Base-by-base conservation (phyloP, 2,888 invertebrate species). In the Drosophila austrosaltans region DNA sequence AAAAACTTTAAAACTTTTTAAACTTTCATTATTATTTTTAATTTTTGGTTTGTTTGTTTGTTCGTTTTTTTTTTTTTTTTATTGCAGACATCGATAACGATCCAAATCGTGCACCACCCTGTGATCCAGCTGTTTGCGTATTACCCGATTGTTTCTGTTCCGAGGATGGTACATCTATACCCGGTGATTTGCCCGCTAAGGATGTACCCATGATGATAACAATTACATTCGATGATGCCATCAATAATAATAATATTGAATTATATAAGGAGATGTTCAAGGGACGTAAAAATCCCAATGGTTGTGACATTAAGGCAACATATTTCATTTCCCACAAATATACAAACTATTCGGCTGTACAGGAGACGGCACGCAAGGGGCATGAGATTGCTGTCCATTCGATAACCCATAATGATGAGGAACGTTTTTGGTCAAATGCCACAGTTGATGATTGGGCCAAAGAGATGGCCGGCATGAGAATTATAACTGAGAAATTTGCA, bases 201-300 rank as follows among this genome's bases (percentile, higher is more conserved):
- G 97, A 97, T 89, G 97, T 98, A 0, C 98, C 98, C 4, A 97
- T 98, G 93, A 98, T 98, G 98, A 96, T 98, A 90, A 97, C 97
- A 68, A 96, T 98, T 91, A 98, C 98, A 61, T 98, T 98, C 91
- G 98, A 98, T 91, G 98, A 98, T 89, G 98, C 98, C 89, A 97
- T 98, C 93, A 98, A 98, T 93, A 97, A 97, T 93, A 97, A 98
- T 93, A 98, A 98, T 93, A 98, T 98, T 91, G 97, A 97, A 86
- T 93, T 98, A 61, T 98, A 98, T 94, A 97, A 97, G 92, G 97
- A 97, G 90, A 97, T 98, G 77, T 98, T 98, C 93, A 97, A 96
- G 92, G 96, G 96, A 87, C 95, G 98, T 77, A 97, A 96, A 92
- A 98, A 98, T 91, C 97, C 98, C 62, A 98, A 98, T 91, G 97